phyloP scores from a whole-genome alignment of 1,140 invertebrate species.

The Dufourea novaeangliae region DNA sequence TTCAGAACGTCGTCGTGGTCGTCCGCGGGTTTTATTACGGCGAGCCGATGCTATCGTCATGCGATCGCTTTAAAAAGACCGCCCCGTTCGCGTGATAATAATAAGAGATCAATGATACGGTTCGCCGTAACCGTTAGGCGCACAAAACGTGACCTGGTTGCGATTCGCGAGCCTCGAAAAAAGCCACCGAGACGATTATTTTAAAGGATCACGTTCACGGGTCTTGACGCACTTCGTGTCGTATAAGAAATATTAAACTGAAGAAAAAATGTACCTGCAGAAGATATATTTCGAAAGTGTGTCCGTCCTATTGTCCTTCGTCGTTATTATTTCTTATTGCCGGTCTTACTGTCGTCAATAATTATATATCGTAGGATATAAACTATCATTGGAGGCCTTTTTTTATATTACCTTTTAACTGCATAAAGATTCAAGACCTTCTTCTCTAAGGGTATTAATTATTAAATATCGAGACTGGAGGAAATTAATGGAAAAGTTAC shows the following conservation, averaged over 20 bases:
- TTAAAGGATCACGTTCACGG: slow-evolving; percentile 16
- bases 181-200: slow-evolving; percentile 2
- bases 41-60: neutral
- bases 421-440: too few relatives aligned
- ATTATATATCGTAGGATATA: too few relatives aligned
- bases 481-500: too few relatives aligned
- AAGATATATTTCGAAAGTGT: too few relatives aligned
- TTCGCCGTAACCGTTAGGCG: slow-evolving; percentile 22
- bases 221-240: slow-evolving; percentile 26
- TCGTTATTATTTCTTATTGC: too few relatives aligned
- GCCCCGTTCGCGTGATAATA: neutral
- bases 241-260: slow-evolving; percentile 32
- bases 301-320: too few relatives aligned
- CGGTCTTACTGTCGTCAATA: too few relatives aligned
- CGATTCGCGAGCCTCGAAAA: slow-evolving; percentile 23
- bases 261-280: neutral
- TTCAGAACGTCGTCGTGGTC: too few relatives aligned
- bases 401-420: too few relatives aligned
- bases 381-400: too few relatives aligned
- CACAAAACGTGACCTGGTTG: slow-evolving; percentile 37
- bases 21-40: neutral
- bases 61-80: neutral
- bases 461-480: too few relatives aligned
- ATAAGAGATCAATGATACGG: slow-evolving; percentile 1
- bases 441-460: too few relatives aligned